phyloP scores from a whole-genome alignment of 2,113 vertebrate genomes.

The Thomomys bottae region DNA sequence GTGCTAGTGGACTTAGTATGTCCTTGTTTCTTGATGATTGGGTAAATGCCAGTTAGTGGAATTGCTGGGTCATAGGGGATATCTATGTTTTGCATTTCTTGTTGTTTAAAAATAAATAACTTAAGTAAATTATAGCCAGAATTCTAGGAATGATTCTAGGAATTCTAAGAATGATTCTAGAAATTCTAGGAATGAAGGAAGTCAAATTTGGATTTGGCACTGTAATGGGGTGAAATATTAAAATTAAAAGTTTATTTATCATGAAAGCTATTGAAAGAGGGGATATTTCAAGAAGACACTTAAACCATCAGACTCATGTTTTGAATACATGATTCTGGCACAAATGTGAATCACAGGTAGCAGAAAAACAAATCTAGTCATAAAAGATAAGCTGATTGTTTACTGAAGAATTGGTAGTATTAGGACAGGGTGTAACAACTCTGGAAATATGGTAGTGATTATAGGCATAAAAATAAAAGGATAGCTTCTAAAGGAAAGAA shows the following conservation, averaged over 20 bases:
- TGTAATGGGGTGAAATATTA: background rate
- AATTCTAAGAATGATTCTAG: background rate
- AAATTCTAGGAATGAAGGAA: constrained; percentile 19
- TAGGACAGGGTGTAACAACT: background rate
- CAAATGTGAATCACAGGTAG: background rate
- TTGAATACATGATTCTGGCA: background rate
- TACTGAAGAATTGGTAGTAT: background rate
- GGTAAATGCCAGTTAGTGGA: too few species aligned
- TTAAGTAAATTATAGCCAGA: background rate
- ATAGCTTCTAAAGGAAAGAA: background rate
- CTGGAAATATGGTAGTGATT: background rate
- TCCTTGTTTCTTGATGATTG: too few species aligned
- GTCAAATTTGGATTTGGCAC: background rate
- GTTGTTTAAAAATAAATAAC: background rate
- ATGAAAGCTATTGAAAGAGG: background rate
- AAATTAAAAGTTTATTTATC: constrained; percentile 22
- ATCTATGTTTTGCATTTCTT: too few species aligned
- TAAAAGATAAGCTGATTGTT: background rate
- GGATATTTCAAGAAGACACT: constrained; percentile 18
- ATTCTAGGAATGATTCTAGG: background rate
- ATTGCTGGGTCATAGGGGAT: too few species aligned
- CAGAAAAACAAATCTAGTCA: background rate
- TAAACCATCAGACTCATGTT: background rate
- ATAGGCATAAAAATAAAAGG: background rate
- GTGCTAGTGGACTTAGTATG: too few species aligned